Percentiles rank a stretch among this genome's conserved stretches.
Conservation (phyloP, 2,797 vertebrate genomes). For the Monodelphis domestica region DNA sequence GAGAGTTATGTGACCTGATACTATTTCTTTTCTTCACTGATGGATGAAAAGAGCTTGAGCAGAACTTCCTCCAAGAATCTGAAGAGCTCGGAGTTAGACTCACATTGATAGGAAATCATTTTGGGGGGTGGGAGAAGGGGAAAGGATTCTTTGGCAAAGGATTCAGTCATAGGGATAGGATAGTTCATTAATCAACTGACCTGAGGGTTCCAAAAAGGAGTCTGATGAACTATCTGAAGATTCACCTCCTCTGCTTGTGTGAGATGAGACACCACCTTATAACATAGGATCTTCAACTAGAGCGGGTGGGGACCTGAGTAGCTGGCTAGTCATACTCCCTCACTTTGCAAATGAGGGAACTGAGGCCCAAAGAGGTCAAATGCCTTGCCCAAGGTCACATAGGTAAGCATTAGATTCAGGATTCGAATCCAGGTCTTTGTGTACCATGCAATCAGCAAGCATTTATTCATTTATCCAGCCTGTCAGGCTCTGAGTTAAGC, state of each 20-base stretch:
- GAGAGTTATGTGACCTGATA: slow-evolving; percentile 21
- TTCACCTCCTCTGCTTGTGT: not conserved
- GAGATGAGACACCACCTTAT: not conserved
- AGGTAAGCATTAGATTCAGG: not conserved
- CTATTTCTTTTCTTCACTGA: not conserved
- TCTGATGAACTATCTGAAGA: not conserved
- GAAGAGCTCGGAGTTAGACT: not conserved
- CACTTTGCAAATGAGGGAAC: not conserved
- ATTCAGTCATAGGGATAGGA: not conserved
- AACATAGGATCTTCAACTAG: not conserved
- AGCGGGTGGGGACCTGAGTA: not conserved
- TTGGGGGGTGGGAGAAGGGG: not conserved
- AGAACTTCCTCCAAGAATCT: not conserved
- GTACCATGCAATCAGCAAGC: not conserved
- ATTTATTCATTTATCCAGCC: not conserved
- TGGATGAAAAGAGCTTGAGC: not conserved
- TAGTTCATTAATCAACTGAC: not conserved
- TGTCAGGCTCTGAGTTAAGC: not conserved
- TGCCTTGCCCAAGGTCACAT: not conserved
- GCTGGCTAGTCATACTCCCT: not conserved
- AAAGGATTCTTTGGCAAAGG: not conserved
- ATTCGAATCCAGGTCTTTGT: not conserved
- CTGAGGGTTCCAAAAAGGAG: not conserved
- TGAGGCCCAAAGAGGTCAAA: not conserved
- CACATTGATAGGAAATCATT: not conserved